Evolutionary conservation across 2,888 invertebrate genomes (phyloP).

Genomic region (Leucoma salicis): DNA sequence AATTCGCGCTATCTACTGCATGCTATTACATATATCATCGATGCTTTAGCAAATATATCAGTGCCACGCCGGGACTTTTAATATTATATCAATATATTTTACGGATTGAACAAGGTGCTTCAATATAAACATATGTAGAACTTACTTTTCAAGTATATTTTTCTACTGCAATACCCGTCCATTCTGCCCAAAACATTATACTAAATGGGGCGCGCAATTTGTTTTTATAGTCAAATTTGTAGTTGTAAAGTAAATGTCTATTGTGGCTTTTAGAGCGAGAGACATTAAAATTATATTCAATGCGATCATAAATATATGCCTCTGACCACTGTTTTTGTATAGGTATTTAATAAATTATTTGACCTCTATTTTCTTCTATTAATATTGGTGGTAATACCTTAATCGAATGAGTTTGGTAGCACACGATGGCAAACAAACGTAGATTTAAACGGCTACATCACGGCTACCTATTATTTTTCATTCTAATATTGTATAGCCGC

Average conservation of each 20-base stretch:
- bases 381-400: background rate
- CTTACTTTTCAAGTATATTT: background rate
- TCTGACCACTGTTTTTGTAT: background rate
- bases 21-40: no score
- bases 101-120: no score
- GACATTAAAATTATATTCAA: background rate
- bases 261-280: background rate
- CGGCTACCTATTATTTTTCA: no score
- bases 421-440: no score
- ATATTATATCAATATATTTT: no score
- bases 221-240: background rate
- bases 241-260: background rate
- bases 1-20: no score
- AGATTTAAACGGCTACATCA: no score
- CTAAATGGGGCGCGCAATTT: background rate
- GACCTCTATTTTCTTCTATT: background rate
- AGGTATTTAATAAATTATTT: background rate
- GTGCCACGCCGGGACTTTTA: no score
- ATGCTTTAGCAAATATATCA: no score
- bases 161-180: slow-evolving; percentile 1
- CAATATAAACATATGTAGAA: no score
- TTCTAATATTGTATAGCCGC: no score
- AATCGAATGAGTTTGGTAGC: background rate
- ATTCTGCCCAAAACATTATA: background rate
- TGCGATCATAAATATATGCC: background rate